Base-by-base conservation (phyloP, 2,888 invertebrate genomes). In the Caenorhabditis sinica region DNA sequence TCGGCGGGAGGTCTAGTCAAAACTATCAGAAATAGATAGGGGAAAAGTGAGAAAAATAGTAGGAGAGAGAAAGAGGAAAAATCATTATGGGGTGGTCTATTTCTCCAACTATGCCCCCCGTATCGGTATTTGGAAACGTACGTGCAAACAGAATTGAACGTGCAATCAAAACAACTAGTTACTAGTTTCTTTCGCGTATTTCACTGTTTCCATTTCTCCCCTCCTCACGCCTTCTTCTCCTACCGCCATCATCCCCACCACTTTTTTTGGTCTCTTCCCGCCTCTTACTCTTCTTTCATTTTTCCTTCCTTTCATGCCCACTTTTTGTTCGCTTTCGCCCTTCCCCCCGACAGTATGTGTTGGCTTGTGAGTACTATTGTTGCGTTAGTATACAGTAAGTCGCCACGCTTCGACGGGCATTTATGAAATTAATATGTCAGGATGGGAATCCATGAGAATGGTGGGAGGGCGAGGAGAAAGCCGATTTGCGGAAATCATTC, bases 101-200 rank as follows among this genome's bases (percentile, higher is more conserved):
- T 28, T 40, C 40, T 9, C 11, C n/a, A n/a, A n/a, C n/a, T n/a
- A 20, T n/a, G 3, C 20, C n/a, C 30, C 68, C 56, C 75, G 43
- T 65, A 65, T 45, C 66, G 36, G 45, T 66, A 72, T 72, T 65
- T 53, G 51, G 53, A 63, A 71, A 53, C 65, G 72, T 68, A 72
- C 58, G 56, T 71, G 63, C 36, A 79, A 79, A 72, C 43, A 79
- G 25, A 79, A 63, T 23, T 72, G 72, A 79, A 79, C 65, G 63
- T 79, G 36, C 71, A 79, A 72, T 79, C 63, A 75, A 75, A 82
- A 82, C 65, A 82, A 81, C 81, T 68, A 73, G 81, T 74, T 69
- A 81, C 73, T 66, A 66, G 66, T 66, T 66, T 66, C 66, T 66
- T 68, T 45, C 45, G 28, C n/a, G 11, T 11, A 25, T 23, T 45